Evolutionary conservation across 1,140 invertebrate genomes (phyloP).

Genomic region (Cyphomyrmex costatus): DNA sequence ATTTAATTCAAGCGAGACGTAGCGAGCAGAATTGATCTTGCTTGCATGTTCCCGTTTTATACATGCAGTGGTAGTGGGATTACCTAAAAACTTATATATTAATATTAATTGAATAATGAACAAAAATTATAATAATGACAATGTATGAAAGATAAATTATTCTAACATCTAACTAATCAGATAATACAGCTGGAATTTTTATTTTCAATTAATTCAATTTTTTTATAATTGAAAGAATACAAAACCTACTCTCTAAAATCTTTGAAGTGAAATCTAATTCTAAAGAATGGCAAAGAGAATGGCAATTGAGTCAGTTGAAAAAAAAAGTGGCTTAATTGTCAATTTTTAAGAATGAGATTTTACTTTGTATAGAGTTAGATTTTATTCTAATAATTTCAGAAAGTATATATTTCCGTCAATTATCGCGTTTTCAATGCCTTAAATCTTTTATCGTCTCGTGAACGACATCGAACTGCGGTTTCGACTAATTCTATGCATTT

Average conservation of each 20-base stretch:
- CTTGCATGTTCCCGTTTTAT: background rate
- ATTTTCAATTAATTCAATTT: background rate
- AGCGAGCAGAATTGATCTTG: background rate
- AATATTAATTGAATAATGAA: constrained; percentile 21
- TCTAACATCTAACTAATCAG: background rate
- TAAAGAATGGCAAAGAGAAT: too few relatives aligned
- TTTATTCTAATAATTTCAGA: too few relatives aligned
- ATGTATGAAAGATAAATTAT: too few relatives aligned
- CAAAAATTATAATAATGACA: background rate
- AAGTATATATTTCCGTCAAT: background rate
- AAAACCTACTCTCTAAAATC: background rate
- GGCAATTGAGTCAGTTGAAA: too few relatives aligned
- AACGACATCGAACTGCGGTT: constrained; percentile 6
- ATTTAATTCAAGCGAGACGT: constrained; percentile 32
- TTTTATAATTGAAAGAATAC: background rate
- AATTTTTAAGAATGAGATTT: too few relatives aligned
- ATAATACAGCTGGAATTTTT: background rate
- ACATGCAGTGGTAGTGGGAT: background rate
- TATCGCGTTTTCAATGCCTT: background rate
- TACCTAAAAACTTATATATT: background rate
- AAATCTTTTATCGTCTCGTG: background rate
- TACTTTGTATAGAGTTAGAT: too few relatives aligned
- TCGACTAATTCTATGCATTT: constrained; percentile 19
- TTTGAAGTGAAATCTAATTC: too few relatives aligned
- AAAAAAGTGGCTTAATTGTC: too few relatives aligned